These are phyloP conservation scores for Vanessa atalanta DNA, from an alignment of 1,140 invertebrate genomes.

Conservation along the genomic window DNA sequence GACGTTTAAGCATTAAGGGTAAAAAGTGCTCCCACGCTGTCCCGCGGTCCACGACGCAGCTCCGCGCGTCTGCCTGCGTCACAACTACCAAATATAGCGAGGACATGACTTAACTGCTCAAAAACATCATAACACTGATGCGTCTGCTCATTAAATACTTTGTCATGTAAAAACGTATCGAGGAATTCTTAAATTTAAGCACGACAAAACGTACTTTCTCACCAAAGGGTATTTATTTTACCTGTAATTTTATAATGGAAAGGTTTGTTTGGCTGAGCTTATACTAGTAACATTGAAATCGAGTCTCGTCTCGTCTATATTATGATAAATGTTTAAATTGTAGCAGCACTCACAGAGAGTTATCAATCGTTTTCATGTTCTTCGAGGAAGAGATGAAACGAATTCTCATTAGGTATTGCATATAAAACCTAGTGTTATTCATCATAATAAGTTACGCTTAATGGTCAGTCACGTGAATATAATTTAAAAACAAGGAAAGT, in stretches of 20 bases:
- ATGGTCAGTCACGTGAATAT: conserved; percentile 3
- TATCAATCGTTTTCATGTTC: too few relatives aligned
- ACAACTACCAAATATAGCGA: conserved; percentile 14
- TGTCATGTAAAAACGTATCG: conserved; percentile 12
- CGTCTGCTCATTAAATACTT: conserved; percentile 23
- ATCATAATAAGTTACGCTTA: background rate
- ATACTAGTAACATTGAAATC: background rate
- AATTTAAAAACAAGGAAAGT: conserved; percentile 25
- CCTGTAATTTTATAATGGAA: background rate
- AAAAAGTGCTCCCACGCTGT: conserved; percentile 37
- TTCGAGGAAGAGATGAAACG: too few relatives aligned
- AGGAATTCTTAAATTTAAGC: conserved; percentile 17
- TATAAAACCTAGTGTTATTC: too few relatives aligned
- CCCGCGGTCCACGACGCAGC: conserved; percentile 4
- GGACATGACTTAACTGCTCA: conserved; percentile 12
- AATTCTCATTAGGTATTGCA: too few relatives aligned
- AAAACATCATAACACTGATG: conserved; percentile 23
- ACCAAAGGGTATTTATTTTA: background rate
- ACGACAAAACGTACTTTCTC: conserved; percentile 4
- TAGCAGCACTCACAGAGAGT: too few relatives aligned
- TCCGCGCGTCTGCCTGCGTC: conserved; percentile 11
- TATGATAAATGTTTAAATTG: too few relatives aligned
- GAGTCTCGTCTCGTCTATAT: too few relatives aligned
- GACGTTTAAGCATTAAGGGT: conserved; percentile 9
- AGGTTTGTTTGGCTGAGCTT: background rate